Evolutionary conservation across 2,113 vertebrate genomes (phyloP).

Genomic region (Hydrolagus affinis): DNA sequence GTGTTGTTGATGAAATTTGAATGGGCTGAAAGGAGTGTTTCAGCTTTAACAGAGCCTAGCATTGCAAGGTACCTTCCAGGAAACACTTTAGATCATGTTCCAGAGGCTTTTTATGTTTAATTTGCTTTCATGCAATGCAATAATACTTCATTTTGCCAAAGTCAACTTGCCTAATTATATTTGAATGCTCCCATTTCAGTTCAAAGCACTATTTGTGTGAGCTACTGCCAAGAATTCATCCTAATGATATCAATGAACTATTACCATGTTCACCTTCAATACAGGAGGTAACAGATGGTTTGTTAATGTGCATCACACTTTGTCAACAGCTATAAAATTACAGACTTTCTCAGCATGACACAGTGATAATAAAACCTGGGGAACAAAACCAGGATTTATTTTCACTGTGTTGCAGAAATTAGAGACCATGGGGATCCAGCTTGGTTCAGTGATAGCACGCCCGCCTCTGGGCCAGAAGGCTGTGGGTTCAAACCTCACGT

Average conservation of each 20-base stretch:
- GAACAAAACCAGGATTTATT: neutral
- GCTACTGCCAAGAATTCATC: conserved; percentile 25
- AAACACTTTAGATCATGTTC: neutral
- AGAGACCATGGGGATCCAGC: neutral
- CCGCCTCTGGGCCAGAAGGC: too few species aligned
- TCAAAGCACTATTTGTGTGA: conserved; percentile 9
- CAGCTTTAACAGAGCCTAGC: conserved; percentile 3
- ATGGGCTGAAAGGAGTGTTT: neutral
- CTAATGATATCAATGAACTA: conserved; percentile 13
- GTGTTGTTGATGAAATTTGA: neutral
- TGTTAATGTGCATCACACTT: neutral
- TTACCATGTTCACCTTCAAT: conserved; percentile 1
- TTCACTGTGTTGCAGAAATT: neutral
- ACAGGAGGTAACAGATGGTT: conserved; percentile 4
- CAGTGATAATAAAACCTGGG: neutral
- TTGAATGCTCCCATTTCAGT: conserved; percentile 25
- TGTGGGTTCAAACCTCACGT: too few species aligned
- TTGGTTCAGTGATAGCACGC: too few species aligned
- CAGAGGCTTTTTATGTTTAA: neutral
- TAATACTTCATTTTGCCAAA: conserved; percentile 28
- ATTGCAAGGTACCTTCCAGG: conserved; percentile 1
- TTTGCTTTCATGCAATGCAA: conserved; percentile 26
- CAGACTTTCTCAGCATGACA: neutral
- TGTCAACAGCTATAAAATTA: neutral
- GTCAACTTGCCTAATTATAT: conserved; percentile 24